Percentiles rank a stretch among this genome's conserved stretches.
Evolutionary conservation across 2,797 vertebrate genomes (phyloP).

Genomic region (Cirrhinus molitorella): DNA sequence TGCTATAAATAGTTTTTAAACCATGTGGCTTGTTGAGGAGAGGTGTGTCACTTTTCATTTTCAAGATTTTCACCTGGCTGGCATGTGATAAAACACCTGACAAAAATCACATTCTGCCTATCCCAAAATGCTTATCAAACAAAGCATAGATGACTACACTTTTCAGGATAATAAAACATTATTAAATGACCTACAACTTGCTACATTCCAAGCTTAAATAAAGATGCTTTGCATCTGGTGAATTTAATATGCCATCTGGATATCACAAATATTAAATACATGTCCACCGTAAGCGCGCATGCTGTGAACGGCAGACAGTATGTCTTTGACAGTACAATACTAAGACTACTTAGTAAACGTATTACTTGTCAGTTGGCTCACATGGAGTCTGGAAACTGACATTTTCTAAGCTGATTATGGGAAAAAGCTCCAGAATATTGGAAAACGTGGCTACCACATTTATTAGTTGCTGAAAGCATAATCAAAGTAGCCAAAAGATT

Average conservation of each 20-base stretch:
- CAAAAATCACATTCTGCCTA: not conserved
- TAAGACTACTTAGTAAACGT: not conserved
- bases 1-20: conserved; percentile 5
- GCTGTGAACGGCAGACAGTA: not conserved
- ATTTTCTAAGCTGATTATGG: not conserved
- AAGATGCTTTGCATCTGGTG: not conserved
- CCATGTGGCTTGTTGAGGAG: not conserved
- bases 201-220: not conserved
- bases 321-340: not conserved
- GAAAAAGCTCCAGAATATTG: not conserved
- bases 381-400: not conserved
- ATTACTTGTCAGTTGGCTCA: conserved; percentile 1
- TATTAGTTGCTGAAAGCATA: not conserved
- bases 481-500: not conserved
- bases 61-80: not conserved
- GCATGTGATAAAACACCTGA: not conserved
- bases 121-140: conserved; percentile 1
- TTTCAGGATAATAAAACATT: not conserved
- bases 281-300: not conserved
- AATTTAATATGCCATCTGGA: not conserved
- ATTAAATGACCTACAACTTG: conserved; percentile 3
- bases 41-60: not conserved
- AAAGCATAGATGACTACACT: not conserved
- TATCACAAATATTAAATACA: not conserved
- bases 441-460: not conserved